Percentiles rank a stretch among this genome's conserved stretches.
These are phyloP conservation scores for Gortyna flavago DNA, from an alignment of 2,888 invertebrate species.

Conservation along the genomic window DNA sequence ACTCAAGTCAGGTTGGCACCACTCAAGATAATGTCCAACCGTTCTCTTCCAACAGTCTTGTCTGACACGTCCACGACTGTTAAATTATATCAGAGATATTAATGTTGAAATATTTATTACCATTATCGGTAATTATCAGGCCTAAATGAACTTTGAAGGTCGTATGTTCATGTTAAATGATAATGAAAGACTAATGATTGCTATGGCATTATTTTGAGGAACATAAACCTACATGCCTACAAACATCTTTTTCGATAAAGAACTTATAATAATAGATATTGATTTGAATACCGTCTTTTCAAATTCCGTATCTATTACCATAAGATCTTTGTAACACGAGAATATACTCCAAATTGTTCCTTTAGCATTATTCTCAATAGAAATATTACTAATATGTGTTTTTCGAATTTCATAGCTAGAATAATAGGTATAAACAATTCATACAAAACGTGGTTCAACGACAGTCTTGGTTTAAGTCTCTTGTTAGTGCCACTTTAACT, in stretches of 20 bases:
- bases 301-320: constrained; percentile 23
- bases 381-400: neutral
- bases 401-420: neutral
- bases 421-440: neutral
- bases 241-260: neutral
- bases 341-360: neutral
- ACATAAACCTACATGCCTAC: neutral
- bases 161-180: constrained; percentile 22
- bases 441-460: neutral
- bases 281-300: constrained; percentile 6
- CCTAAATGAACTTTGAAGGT: constrained; percentile 31
- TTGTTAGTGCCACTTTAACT: neutral
- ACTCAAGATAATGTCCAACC: constrained; percentile 40
- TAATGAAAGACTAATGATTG: constrained; percentile 21
- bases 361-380: neutral
- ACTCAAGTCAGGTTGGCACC: constrained; percentile 14
- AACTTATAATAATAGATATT: neutral
- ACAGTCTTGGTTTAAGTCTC: neutral
- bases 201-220: constrained; percentile 20
- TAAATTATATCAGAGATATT: constrained; percentile 25
- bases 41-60: constrained; percentile 5
- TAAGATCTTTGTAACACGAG: neutral
- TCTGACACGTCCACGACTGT: constrained; percentile 5
- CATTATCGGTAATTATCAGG: constrained; percentile 28
- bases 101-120: constrained; percentile 43